A percentile compares a stretch with the other conserved stretches of the same genome.
Evolutionary conservation across 1,140 invertebrate genomes (phyloP).

Genomic region (Carposina sasakii): DNA sequence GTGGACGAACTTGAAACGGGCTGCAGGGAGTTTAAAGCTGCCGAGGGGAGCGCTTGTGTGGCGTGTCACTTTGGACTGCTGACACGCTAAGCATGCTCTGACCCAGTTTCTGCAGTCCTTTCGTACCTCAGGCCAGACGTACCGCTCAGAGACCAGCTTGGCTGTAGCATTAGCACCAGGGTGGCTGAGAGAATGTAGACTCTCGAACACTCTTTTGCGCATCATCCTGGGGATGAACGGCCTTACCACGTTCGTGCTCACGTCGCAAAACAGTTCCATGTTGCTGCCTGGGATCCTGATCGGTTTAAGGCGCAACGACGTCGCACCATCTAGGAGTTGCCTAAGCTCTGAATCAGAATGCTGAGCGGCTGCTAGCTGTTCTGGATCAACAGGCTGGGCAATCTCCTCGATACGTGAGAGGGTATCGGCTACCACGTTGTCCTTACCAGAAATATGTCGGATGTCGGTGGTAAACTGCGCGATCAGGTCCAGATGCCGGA

Average conservation of each 20-base stretch:
- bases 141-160: slow-evolving; percentile 19
- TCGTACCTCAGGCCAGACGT: slow-evolving; percentile 29
- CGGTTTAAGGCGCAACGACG: not conserved
- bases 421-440: slow-evolving; percentile 39
- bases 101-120: slow-evolving; percentile 15
- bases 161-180: not conserved
- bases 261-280: not conserved
- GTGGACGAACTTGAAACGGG: slow-evolving; percentile 1
- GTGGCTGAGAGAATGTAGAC: not conserved
- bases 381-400: not conserved
- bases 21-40: not conserved
- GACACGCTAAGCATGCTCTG: not conserved
- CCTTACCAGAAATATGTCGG: slow-evolving; percentile 31
- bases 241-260: not conserved
- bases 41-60: not conserved
- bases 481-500: slow-evolving; percentile 47
- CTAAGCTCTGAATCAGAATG: not conserved
- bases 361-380: not conserved
- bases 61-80: not conserved
- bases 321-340: not conserved
- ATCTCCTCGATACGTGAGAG: slow-evolving; percentile 6
- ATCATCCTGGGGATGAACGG: not conserved
- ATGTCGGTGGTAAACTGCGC: slow-evolving; percentile 15
- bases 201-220: not conserved
- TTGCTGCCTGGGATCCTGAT: not conserved